These are phyloP conservation scores for Oegoconia quadripuncta DNA, from an alignment of 2,888 invertebrate genomes.

Conservation along the genomic window DNA sequence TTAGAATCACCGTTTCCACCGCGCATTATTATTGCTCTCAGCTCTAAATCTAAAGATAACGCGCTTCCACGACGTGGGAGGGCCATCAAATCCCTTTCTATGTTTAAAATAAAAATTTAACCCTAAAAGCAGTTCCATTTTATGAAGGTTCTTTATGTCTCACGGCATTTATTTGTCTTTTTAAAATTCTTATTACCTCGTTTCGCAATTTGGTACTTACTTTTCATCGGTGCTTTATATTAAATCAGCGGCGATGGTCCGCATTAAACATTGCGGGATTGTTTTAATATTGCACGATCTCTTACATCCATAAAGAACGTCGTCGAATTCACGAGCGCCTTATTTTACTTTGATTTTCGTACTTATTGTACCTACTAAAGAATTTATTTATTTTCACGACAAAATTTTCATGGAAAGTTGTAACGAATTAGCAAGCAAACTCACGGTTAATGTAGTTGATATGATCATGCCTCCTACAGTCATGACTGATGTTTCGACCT, in stretches of 20 bases:
- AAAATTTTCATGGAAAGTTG: no score
- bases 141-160: constrained; percentile 58
- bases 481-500: no score
- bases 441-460: no score
- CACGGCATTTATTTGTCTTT: constrained; percentile 58
- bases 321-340: constrained; percentile 21
- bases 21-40: constrained; percentile 44
- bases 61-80: constrained; percentile 58
- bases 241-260: constrained; percentile 30
- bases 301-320: constrained; percentile 23
- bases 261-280: constrained; percentile 39
- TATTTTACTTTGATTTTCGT: constrained; percentile 18
- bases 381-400: no score
- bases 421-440: no score
- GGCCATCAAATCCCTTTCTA: constrained; percentile 75
- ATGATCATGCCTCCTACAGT: no score
- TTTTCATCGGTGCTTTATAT: constrained; percentile 32
- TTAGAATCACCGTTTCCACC: constrained; percentile 36
- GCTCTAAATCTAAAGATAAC: constrained; percentile 70
- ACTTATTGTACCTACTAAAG: no score
- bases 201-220: constrained; percentile 44
- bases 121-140: constrained; percentile 64
- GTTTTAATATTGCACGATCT: constrained; percentile 39
- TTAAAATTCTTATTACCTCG: constrained; percentile 58
- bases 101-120: constrained; percentile 79